Conservation (phyloP, 2,888 invertebrate species). For the Tipula vernalis region DNA sequence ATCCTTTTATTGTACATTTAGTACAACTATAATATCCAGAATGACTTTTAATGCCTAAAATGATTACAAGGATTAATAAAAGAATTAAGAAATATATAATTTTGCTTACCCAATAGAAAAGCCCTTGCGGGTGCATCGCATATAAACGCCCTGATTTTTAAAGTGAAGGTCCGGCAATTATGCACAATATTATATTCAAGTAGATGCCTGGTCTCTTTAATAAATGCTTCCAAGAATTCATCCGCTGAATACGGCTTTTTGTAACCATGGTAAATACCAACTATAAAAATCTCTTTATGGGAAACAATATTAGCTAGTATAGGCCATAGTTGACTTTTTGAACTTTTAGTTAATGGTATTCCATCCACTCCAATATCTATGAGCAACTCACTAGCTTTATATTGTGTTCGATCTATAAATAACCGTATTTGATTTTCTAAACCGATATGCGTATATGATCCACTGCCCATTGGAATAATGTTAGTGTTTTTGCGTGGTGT, state of each 20-base stretch:
- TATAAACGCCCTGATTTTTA: not conserved
- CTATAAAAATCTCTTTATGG: not conserved
- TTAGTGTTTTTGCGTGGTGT: too few species aligned
- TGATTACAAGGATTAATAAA: not conserved
- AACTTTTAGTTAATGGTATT: too few species aligned
- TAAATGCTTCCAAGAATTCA: not conserved
- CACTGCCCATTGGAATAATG: not conserved
- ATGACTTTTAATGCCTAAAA: too few species aligned
- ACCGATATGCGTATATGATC: not conserved
- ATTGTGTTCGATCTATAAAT: not conserved
- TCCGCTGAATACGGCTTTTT: not conserved
- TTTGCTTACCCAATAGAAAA: not conserved
- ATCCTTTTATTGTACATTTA: too few species aligned
- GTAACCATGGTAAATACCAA: not conserved
- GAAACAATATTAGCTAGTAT: not conserved
- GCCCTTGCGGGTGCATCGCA: not conserved
- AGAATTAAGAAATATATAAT: not conserved
- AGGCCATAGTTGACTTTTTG: not conserved
- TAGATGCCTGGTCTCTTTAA: not conserved
- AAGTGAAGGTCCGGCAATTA: not conserved
- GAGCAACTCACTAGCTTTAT: not conserved
- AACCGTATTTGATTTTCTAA: not conserved
- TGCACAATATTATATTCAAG: not conserved
- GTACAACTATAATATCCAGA: too few species aligned
- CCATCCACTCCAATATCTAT: too few species aligned